Conservation (phyloP, 2,888 invertebrate species). For the Pandemis heparana region DNA sequence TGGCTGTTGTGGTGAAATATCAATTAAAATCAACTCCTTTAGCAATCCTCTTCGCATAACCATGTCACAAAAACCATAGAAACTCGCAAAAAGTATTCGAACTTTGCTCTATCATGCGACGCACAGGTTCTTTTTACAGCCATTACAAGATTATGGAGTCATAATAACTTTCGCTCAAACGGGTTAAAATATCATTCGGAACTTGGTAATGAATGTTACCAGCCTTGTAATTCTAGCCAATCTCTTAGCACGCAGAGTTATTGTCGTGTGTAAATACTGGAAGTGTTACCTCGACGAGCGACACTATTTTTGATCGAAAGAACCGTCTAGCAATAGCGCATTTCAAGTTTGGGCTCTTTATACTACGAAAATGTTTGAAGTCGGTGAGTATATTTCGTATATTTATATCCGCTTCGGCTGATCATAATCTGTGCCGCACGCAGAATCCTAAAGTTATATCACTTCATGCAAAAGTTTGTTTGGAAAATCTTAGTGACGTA, state of each 20-base stretch:
- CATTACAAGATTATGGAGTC: conserved; percentile 25
- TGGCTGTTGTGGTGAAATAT: too few relatives aligned
- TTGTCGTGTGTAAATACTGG: not conserved
- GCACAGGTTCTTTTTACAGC: conserved; percentile 2
- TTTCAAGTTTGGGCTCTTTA: too few relatives aligned
- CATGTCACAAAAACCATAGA: conserved; percentile 1
- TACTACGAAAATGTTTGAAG: too few relatives aligned
- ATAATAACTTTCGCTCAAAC: conserved; percentile 36
- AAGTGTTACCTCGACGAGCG: not conserved
- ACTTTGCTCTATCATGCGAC: conserved; percentile 34
- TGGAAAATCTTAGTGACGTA: too few relatives aligned
- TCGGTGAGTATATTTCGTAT: too few relatives aligned
- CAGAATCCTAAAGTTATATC: too few relatives aligned
- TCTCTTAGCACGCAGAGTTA: conserved; percentile 4
- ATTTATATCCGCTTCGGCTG: too few relatives aligned
- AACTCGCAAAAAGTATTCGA: not conserved
- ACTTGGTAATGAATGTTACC: conserved; percentile 31
- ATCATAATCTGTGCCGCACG: too few relatives aligned
- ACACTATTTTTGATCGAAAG: not conserved
- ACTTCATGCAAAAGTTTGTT: too few relatives aligned
- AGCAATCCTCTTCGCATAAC: not conserved
- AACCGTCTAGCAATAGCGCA: not conserved
- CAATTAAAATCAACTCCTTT: not conserved
- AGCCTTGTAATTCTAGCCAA: conserved; percentile 33
- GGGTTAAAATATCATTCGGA: conserved; percentile 37